A percentile compares a stretch with the other conserved stretches of the same genome.
Conservation (phyloP, 2,888 invertebrate genomes). For the Megamerina dolium region DNA sequence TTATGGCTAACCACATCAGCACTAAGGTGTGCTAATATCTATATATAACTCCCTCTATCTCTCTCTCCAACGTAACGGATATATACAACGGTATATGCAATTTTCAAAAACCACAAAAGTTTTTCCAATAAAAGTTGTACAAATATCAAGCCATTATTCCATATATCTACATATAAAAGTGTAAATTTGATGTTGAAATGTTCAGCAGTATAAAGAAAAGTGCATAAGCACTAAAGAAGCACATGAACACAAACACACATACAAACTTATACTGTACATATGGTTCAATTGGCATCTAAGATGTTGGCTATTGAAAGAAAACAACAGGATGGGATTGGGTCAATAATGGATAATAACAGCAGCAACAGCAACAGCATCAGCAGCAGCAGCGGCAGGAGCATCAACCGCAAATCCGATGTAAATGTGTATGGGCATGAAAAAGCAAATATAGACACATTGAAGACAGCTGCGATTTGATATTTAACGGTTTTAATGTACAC, state of each 20-base stretch:
- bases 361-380: no score
- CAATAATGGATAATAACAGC: no score
- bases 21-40: background rate
- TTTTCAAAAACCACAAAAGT: constrained; percentile 4
- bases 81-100: background rate
- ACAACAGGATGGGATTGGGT: no score
- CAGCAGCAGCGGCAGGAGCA: no score
- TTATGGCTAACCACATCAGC: background rate
- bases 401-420: no score
- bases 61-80: no score
- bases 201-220: no score
- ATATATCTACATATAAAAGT: no score
- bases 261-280: background rate
- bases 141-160: no score
- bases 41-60: background rate
- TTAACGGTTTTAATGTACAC: constrained; percentile 15
- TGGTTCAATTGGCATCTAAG: background rate
- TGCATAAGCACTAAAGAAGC: background rate
- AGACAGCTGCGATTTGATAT: constrained; percentile 12
- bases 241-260: background rate
- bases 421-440: background rate
- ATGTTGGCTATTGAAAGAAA: background rate
- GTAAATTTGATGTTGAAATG: no score
- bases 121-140: constrained; percentile 9
- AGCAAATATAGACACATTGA: background rate